Evolutionary conservation across 2,113 vertebrate species (phyloP).

Genomic region (Sebastes fasciatus): DNA sequence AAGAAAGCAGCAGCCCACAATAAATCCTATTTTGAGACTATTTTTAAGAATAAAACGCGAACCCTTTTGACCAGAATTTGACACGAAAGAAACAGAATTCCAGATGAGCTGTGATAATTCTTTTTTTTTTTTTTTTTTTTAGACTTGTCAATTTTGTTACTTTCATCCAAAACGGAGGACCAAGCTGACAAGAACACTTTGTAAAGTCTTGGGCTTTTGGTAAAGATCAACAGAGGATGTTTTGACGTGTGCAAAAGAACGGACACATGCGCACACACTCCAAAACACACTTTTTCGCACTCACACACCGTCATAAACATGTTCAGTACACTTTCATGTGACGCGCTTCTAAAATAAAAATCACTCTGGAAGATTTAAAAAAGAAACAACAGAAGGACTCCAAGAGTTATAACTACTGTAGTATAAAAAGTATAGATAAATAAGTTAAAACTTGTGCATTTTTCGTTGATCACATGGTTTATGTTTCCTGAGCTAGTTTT

Average conservation of each 20-base stretch:
- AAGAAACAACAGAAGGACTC: constrained; percentile 92
- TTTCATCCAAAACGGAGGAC: constrained; percentile 96
- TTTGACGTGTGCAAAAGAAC: constrained; percentile 76
- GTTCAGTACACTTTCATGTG: constrained; percentile 78
- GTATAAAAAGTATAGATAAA: constrained; percentile 99
- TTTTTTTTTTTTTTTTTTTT: constrained; percentile 74
- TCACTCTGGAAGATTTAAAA: constrained; percentile 88
- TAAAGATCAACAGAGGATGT: constrained; percentile 90
- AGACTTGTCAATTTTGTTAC: constrained; percentile 93
- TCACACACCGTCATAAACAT: constrained; percentile 63
- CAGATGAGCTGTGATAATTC: constrained; percentile 98
- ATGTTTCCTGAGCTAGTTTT: constrained; percentile 99
- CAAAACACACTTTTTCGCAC: constrained; percentile 55
- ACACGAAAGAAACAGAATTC: constrained; percentile 94
- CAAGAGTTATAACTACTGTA: constrained; percentile 99
- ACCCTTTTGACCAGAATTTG: constrained; percentile 97
- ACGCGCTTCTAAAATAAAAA: constrained; percentile 80
- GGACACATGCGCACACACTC: constrained; percentile 55
- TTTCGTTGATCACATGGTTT: constrained; percentile 96
- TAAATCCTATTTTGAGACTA: constrained; percentile 92
- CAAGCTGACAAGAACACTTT: constrained; percentile 95
- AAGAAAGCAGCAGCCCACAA: constrained; percentile 81
- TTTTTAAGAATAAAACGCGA: constrained; percentile 88
- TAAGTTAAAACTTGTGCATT: constrained; percentile 99
- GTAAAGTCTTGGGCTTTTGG: constrained; percentile 96